These are phyloP conservation scores for Lasioglossum albipes DNA, from an alignment of 1,140 invertebrate species.

Conservation along the genomic window DNA sequence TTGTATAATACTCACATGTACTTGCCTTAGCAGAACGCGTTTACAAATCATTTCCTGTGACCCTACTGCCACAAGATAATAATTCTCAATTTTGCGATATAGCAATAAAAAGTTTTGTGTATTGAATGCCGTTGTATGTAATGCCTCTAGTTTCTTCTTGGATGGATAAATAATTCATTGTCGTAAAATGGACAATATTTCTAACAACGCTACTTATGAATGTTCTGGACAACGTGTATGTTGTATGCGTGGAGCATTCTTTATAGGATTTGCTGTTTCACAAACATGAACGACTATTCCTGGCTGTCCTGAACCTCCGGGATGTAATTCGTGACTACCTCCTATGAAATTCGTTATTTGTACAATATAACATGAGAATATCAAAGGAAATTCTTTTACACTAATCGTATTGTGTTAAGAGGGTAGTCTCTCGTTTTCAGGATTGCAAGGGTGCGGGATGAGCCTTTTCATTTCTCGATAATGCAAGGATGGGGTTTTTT, in stretches of 20 bases:
- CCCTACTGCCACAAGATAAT: slow-evolving; percentile 24
- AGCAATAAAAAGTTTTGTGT: slow-evolving; percentile 36
- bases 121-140: slow-evolving; percentile 40
- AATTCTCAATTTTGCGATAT: slow-evolving; percentile 32
- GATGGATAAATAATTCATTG: slow-evolving; percentile 73
- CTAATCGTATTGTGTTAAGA: too few relatives aligned
- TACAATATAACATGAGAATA: background rate
- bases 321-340: slow-evolving; percentile 90
- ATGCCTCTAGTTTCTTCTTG: slow-evolving; percentile 62
- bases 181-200: slow-evolving; percentile 51
- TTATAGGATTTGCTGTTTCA: slow-evolving; percentile 76
- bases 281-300: slow-evolving; percentile 93
- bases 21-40: slow-evolving; percentile 35
- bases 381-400: too few relatives aligned
- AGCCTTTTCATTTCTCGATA: too few relatives aligned
- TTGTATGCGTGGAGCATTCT: slow-evolving; percentile 72
- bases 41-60: slow-evolving; percentile 42
- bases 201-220: slow-evolving; percentile 46
- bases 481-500: too few relatives aligned
- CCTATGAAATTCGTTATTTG: slow-evolving; percentile 72
- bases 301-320: slow-evolving; percentile 90
- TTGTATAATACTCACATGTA: slow-evolving; percentile 43
- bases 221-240: slow-evolving; percentile 79
- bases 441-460: too few relatives aligned
- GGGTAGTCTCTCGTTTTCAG: too few relatives aligned